Evolutionary conservation across 1,140 invertebrate species (phyloP), one percentile per base, ranked within the genome.

Genomic region (Vanessa atalanta): DNA sequence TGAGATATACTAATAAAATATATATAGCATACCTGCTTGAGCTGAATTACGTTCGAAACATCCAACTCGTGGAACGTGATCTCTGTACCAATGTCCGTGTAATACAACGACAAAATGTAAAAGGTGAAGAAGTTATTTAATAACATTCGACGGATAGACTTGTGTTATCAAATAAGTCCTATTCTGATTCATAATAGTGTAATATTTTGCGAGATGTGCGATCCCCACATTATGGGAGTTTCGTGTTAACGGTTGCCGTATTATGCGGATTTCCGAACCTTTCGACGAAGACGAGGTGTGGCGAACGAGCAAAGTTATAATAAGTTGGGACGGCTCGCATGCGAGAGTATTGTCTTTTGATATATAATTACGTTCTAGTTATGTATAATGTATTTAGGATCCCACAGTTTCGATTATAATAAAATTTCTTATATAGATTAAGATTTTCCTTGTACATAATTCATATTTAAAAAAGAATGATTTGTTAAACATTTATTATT

Each of bases 281-380:
- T 73, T 57, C 67, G 75, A 78, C 80, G 79, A 79, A 80, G 77
- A 76, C 79, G 86, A 89, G 86, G 84, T 87, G 82, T 80, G 81
- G 82, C 75, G 82, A 86, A 87, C 82, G 83, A 86, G 83, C 83
- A 82, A 91, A 91, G 84, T 91, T 90, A 90, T 90, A 87, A 89
- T 91, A 90, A 91, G 79, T 90, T 89, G 74, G 79, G 80, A 81
- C 77, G 75, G 73, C 77, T 78, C 85, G 81, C 80, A 79, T 76
- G 76, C 48, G 77, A 74, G 79, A 83, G 77, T 79, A 86, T 86
- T 88, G 81, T 85, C 81, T 85, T 85, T 79, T 80, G 81, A 84
- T 84, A 79, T 83, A 80, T 76, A 77, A 80, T 82, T 78, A 83
- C 74, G 70, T 72, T 63, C 64, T 63, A 53, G 15, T 64, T 47